A percentile compares a stretch with the other conserved stretches of the same genome.
Evolutionary conservation across 2,113 vertebrate species (phyloP).

Genomic region (Pelmatolapia mariae): DNA sequence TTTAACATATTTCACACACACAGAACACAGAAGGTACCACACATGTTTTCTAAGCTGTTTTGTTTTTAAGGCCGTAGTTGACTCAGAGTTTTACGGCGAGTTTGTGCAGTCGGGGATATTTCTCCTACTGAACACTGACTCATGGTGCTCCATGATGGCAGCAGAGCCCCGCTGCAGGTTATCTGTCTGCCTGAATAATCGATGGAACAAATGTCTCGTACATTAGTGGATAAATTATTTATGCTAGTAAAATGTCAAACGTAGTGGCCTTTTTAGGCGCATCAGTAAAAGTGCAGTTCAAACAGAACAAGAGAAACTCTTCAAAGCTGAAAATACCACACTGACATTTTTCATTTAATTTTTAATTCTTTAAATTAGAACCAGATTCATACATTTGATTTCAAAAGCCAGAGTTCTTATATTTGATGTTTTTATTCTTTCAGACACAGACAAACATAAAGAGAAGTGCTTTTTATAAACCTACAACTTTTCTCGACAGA

Average conservation of each 20-base stretch:
- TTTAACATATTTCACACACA: background rate
- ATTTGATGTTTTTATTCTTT: background rate
- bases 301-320: background rate
- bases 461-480: background rate
- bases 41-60: background rate
- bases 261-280: background rate
- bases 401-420: background rate
- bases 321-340: background rate
- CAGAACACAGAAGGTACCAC: background rate
- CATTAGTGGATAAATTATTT: background rate
- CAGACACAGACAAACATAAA: background rate
- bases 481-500: background rate
- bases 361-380: background rate
- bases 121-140: background rate
- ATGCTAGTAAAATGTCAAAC: background rate
- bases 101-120: background rate
- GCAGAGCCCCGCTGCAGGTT: background rate
- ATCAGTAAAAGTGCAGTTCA: background rate
- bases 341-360: background rate
- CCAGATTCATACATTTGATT: background rate
- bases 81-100: accelerated
- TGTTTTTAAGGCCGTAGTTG: background rate
- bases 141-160: background rate
- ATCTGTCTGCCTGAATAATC: background rate
- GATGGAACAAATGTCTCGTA: background rate